Base-by-base conservation (phyloP, 1,140 invertebrate species). In the Bacillus rossius region DNA sequence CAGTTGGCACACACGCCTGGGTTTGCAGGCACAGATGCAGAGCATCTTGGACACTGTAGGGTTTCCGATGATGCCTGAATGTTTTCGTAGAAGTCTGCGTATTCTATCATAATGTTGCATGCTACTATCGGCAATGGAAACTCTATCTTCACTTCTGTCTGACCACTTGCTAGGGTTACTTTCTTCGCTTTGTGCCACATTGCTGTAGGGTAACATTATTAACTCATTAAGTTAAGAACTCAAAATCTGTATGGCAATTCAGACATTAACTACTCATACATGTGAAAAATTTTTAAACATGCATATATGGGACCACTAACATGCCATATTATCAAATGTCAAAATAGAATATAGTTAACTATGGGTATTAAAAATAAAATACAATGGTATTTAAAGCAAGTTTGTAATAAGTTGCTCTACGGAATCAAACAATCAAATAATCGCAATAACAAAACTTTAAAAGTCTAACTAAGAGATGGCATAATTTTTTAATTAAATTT, bases 81-180 rank as follows among this genome's bases (percentile, higher is more conserved):
- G 72, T 87, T 95, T 69, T 99, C 96, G 70, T 96, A 98, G 73
- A 99, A 98, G 69, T 98, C 95, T 0, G 92, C 88, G 75, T 98
- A 99, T 71, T 99, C 96, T 69, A 99, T 92, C 93, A 98, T 98
- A n/a, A 99, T 76, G 75, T 98, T 98, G 68, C 95, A 98, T 0
- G 96, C 96, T 1, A 96, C 90, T 42, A 99, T 98, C 0, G 96
- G 96, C 23, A 99, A 76, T 0, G 94, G 92, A 68, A 99, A 95
- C 71, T 96, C 93, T 52, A 98, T 91, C 75, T 98, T 96, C 0
- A 96, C 86, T 73, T 99, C 96, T 0, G 93, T 94, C 73, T 98
- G 96, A 0, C 91, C 92, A 7, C 92, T 88, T 47, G 90, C 85
- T 13, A 99, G 74, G 7, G 83, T 86, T 0, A 97, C 88, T 67